phyloP scores from a whole-genome alignment of 2,113 vertebrate species.

The Corvus cornix region DNA sequence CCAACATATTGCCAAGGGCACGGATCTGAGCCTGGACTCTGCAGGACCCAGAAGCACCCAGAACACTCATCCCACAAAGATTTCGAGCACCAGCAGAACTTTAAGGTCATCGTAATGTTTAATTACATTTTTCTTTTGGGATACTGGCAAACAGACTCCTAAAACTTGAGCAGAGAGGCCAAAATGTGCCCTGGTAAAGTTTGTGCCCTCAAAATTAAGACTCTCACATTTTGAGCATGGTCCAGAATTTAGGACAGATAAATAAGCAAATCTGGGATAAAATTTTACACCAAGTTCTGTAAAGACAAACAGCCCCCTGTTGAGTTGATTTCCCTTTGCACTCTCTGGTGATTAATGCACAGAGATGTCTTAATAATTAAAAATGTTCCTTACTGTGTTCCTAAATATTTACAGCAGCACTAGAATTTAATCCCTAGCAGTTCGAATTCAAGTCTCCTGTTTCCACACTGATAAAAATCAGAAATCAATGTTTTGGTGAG shows the following conservation, averaged over 20 bases:
- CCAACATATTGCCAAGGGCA: rapidly evolving
- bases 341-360: not conserved
- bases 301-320: not conserved
- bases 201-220: not conserved
- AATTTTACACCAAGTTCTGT: no score
- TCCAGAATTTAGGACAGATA: not conserved
- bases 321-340: rapidly evolving
- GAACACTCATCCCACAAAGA: not conserved
- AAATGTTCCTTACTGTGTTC: not conserved
- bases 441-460: not conserved
- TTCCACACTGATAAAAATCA: not conserved
- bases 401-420: not conserved
- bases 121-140: rapidly evolving
- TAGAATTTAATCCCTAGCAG: not conserved
- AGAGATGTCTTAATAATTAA: not conserved
- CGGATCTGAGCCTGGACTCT: rapidly evolving
- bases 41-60: not conserved
- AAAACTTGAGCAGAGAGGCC: not conserved
- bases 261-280: not conserved
- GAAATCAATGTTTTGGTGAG: rapidly evolving
- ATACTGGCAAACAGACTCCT: rapidly evolving
- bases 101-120: not conserved
- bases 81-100: not conserved
- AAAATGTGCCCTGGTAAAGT: not conserved
- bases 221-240: rapidly evolving